phyloP scores from a whole-genome alignment of 1,140 invertebrate genomes.

The Melitaea cinxia region DNA sequence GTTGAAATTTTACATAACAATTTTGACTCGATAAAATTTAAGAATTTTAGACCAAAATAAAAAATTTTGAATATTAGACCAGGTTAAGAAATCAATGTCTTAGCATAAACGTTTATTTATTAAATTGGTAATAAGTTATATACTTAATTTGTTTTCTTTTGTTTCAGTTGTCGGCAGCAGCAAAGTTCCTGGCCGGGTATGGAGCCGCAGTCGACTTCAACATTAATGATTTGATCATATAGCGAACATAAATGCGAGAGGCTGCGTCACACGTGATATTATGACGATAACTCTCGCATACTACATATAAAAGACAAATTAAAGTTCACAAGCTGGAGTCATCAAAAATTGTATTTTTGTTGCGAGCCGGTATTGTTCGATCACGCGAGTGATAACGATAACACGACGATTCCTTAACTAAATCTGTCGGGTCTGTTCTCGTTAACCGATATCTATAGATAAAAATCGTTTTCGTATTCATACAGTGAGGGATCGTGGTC shows the following conservation, averaged over 20 bases:
- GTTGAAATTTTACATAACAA: too few species aligned
- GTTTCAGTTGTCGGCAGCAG: constrained; percentile 73
- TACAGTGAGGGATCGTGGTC: constrained; percentile 35
- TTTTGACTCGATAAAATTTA: too few species aligned
- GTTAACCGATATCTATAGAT: constrained; percentile 56
- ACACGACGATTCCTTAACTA: constrained; percentile 46
- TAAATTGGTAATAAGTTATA: neutral
- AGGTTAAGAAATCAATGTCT: too few species aligned
- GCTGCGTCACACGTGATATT: constrained; percentile 48
- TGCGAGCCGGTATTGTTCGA: constrained; percentile 33
- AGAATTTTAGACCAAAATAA: too few species aligned
- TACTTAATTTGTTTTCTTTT: constrained; percentile 42
- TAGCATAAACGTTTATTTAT: too few species aligned
- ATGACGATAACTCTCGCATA: constrained; percentile 58
- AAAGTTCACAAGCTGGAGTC: constrained; percentile 27
- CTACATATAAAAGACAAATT: neutral
- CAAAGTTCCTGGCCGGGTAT: constrained; percentile 70
- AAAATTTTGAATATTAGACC: too few species aligned
- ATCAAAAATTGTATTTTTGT: constrained; percentile 30
- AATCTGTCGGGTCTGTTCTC: constrained; percentile 54
- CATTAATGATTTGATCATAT: constrained; percentile 38
- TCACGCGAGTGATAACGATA: constrained; percentile 52
- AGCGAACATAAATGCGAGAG: constrained; percentile 46
- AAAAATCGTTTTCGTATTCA: constrained; percentile 49
- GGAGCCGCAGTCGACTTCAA: constrained; percentile 72